Conservation (phyloP, 2,888 invertebrate species). For the Monochamus alternatus region DNA sequence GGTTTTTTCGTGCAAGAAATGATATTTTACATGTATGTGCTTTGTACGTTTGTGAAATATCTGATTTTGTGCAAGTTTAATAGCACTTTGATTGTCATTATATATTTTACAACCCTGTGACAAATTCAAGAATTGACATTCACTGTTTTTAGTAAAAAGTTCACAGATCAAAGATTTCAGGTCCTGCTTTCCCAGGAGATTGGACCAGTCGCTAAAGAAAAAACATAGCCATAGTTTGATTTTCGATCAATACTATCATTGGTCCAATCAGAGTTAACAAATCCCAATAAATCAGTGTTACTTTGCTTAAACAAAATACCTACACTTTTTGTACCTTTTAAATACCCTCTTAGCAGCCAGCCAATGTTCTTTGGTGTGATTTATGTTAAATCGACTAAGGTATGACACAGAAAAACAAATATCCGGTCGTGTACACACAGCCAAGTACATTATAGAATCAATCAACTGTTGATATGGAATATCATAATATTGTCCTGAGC, state of each 20-base stretch:
- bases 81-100: conserved; percentile 43
- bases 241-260: conserved; percentile 34
- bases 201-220: conserved; percentile 27
- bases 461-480: conserved; percentile 36
- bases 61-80: conserved; percentile 36
- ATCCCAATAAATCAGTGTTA: conserved; percentile 33
- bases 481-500: background rate
- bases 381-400: conserved; percentile 46
- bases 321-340: conserved; percentile 30
- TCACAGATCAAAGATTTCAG: conserved; percentile 28
- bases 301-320: conserved; percentile 24
- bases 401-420: conserved; percentile 32
- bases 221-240: conserved; percentile 44
- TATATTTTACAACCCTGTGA: conserved; percentile 13
- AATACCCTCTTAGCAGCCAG: conserved; percentile 39
- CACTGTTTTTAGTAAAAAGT: conserved; percentile 17
- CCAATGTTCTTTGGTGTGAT: conserved; percentile 41
- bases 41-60: conserved; percentile 38
- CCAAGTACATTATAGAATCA: conserved; percentile 35
- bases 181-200: conserved; percentile 43
- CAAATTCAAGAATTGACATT: conserved; percentile 16
- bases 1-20: background rate
- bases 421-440: conserved; percentile 39
- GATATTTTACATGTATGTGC: conserved; percentile 40
- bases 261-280: conserved; percentile 45